These are phyloP conservation scores for Gastrophysa polygoni DNA, from an alignment of 2,888 invertebrate species.

Conservation along the genomic window DNA sequence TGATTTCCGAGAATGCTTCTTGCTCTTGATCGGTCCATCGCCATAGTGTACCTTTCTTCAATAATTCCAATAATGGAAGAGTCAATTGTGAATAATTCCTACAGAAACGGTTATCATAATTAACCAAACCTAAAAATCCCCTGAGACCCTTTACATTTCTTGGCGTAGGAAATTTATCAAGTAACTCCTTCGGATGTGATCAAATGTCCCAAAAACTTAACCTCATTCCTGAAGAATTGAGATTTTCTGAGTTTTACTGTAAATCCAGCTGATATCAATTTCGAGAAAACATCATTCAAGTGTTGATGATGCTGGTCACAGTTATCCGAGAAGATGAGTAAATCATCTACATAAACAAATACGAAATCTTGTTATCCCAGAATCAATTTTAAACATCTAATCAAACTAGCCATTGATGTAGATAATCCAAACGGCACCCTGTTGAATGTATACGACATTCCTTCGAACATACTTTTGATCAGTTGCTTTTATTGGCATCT, in stretches of 20 bases:
- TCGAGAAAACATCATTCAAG: background rate
- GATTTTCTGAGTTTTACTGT: background rate
- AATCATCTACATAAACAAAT: conserved; percentile 2
- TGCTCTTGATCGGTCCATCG: conserved; percentile 15
- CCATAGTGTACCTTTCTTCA: conserved; percentile 20
- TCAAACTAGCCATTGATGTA: background rate
- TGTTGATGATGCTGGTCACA: background rate
- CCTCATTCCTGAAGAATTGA: background rate
- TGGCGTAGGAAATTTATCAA: background rate
- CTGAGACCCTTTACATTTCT: background rate
- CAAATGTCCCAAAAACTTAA: background rate
- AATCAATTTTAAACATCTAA: background rate
- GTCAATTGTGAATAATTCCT: background rate
- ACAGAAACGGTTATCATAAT: conserved; percentile 1
- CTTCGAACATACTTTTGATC: conserved; percentile 7
- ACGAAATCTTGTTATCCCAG: background rate
- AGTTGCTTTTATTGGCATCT: conserved; percentile 1
- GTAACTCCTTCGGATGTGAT: background rate
- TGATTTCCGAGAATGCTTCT: conserved; percentile 4
- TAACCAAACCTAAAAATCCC: background rate
- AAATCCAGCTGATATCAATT: background rate
- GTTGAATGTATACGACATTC: background rate
- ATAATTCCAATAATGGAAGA: background rate
- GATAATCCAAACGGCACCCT: background rate
- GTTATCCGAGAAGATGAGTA: background rate